phyloP scores from a whole-genome alignment of 2,113 vertebrate genomes.

The Gymnarchus niloticus region DNA sequence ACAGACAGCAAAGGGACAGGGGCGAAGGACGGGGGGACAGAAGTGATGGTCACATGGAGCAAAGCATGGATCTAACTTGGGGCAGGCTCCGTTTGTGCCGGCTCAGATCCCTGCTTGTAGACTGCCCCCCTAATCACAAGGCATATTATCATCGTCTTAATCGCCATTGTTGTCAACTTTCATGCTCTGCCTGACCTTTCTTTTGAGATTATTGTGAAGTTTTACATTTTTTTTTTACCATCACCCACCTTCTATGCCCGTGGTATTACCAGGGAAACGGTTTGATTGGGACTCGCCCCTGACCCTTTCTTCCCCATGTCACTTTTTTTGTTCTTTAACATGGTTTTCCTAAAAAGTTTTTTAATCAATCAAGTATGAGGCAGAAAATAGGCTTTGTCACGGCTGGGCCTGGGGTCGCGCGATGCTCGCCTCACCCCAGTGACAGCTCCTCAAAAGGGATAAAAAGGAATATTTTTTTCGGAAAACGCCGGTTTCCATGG shows the following conservation, averaged over 20 bases:
- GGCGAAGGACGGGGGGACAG: not conserved
- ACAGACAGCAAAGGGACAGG: no score
- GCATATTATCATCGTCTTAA: conserved; percentile 66
- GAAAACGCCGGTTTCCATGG: conserved; percentile 92
- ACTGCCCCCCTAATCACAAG: conserved; percentile 42
- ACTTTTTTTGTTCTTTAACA: conserved; percentile 85
- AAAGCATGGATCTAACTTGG: not conserved
- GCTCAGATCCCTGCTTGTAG: conserved; percentile 32
- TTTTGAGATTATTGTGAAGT: conserved; percentile 62
- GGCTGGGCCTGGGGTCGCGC: conserved; percentile 84
- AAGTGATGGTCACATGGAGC: not conserved
- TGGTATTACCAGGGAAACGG: conserved; percentile 60
- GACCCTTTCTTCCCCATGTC: conserved; percentile 63
- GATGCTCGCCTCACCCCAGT: conserved; percentile 80
- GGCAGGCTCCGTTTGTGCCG: conserved; percentile 20
- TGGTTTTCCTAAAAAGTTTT: conserved; percentile 99
- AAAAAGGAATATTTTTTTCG: conserved; percentile 81
- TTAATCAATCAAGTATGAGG: conserved; percentile 99
- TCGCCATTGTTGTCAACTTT: conserved; percentile 76
- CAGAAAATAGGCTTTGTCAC: conserved; percentile 99
- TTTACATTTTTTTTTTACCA: conserved; percentile 36
- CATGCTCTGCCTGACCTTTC: conserved; percentile 72
- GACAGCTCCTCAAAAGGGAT: conserved; percentile 94
- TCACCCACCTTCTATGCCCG: conserved; percentile 54
- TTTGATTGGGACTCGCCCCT: conserved; percentile 52